Percentiles rank a stretch among this genome's conserved stretches.
Conservation (phyloP, 2,888 invertebrate species). For the Agrotis ipsilon region DNA sequence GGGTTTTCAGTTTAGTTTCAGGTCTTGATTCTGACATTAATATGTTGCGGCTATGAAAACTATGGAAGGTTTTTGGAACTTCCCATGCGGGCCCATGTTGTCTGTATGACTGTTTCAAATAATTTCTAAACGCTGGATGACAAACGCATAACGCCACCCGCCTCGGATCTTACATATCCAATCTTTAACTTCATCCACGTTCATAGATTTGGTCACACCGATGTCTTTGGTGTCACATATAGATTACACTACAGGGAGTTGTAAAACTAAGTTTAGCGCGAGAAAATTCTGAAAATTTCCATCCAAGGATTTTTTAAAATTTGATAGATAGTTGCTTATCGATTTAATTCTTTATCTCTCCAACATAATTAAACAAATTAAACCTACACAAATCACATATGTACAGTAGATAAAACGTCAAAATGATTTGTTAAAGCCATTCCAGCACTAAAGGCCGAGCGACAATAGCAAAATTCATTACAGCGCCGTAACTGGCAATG, state of each 20-base stretch:
- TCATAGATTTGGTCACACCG: too few relatives aligned
- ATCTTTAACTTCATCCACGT: too few relatives aligned
- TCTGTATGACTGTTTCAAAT: too few relatives aligned
- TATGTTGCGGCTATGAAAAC: not conserved
- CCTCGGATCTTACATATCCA: too few relatives aligned
- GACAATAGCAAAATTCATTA: constrained; percentile 87
- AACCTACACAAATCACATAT: constrained; percentile 31
- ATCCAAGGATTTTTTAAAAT: not conserved
- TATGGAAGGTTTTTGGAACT: too few relatives aligned
- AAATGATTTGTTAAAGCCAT: constrained; percentile 63
- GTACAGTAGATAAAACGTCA: constrained; percentile 51
- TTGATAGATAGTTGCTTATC: not conserved
- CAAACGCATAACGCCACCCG: too few relatives aligned
- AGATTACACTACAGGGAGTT: too few relatives aligned
- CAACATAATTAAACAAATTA: not conserved
- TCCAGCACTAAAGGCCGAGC: constrained; percentile 63
- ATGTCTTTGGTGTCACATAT: too few relatives aligned
- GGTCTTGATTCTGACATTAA: constrained; percentile 13
- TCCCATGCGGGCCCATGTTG: too few relatives aligned
- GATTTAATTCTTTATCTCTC: not conserved
- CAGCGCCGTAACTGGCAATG: constrained; percentile 84
- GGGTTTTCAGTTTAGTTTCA: constrained; percentile 15
- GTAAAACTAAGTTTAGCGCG: too few relatives aligned
- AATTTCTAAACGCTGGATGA: too few relatives aligned
- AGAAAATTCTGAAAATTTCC: not conserved